Conservation (phyloP, 2,797 vertebrate genomes). For the Poecilia picta region DNA sequence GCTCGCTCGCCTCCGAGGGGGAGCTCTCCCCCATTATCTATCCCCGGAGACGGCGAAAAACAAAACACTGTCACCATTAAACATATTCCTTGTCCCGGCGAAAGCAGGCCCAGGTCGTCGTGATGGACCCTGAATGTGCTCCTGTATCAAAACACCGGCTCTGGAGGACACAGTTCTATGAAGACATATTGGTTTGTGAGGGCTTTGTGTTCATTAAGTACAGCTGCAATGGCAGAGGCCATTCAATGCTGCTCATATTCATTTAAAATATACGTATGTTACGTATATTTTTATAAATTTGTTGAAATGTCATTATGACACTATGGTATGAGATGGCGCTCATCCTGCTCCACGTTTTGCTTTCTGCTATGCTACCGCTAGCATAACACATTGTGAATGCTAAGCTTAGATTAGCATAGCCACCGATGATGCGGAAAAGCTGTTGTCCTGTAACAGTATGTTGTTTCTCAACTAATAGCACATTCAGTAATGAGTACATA, state of each 20-base stretch:
- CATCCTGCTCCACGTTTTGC: too few species aligned
- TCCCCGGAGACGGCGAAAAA: slow-evolving; percentile 68
- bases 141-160: neutral
- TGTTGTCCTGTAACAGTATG: too few species aligned
- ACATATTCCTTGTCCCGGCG: slow-evolving; percentile 56
- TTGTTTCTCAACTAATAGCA: too few species aligned
- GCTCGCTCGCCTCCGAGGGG: slow-evolving; percentile 59
- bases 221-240: neutral
- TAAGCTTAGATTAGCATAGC: too few species aligned
- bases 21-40: slow-evolving; percentile 63
- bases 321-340: too few species aligned
- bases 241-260: neutral
- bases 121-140: slow-evolving; percentile 17
- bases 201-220: neutral
- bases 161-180: neutral
- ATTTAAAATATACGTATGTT: too few species aligned
- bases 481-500: too few species aligned
- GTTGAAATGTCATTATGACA: too few species aligned
- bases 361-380: too few species aligned
- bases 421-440: too few species aligned
- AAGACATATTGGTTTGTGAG: neutral
- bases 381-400: too few species aligned
- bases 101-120: slow-evolving; percentile 20
- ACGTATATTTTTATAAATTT: too few species aligned
- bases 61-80: slow-evolving; percentile 75